These are phyloP conservation scores for Xanthorhoe designata DNA, from an alignment of 2,888 invertebrate genomes.

Conservation along the genomic window DNA sequence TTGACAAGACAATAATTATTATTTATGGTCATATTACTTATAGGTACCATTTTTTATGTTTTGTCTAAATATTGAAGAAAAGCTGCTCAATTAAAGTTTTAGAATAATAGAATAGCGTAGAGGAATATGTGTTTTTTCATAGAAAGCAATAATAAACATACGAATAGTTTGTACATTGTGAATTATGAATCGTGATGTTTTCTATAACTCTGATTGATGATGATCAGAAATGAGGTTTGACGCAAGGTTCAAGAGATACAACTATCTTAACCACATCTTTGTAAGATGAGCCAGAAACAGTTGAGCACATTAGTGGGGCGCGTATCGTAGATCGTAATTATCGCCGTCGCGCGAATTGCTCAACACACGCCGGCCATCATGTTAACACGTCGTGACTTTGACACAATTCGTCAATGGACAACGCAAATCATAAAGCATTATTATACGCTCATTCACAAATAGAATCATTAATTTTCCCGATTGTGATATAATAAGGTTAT, in stretches of 20 bases:
- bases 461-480: background rate
- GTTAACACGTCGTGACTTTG: slow-evolving; percentile 80
- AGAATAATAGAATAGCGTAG: no score
- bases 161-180: background rate
- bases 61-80: background rate
- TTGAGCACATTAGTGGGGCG: slow-evolving; percentile 37
- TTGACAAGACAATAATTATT: background rate
- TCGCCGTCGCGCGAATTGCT: slow-evolving; percentile 67
- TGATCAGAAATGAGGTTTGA: slow-evolving; percentile 4
- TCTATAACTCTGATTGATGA: background rate
- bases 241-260: slow-evolving; percentile 4
- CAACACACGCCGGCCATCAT: slow-evolving; percentile 63
- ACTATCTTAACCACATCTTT: slow-evolving; percentile 27
- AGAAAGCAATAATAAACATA: no score
- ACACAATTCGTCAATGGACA: slow-evolving; percentile 77
- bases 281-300: slow-evolving; percentile 40
- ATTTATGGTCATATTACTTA: background rate
- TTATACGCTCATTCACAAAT: slow-evolving; percentile 11
- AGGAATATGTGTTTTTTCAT: no score
- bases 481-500: background rate
- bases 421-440: slow-evolving; percentile 49
- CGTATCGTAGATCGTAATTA: slow-evolving; percentile 56
- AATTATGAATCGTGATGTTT: background rate
- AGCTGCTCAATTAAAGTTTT: background rate
- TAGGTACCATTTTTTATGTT: background rate